Percentiles rank a stretch among this genome's conserved stretches.
Conservation (phyloP, 1,140 invertebrate genomes). For the Aphelenchoides besseyi region DNA sequence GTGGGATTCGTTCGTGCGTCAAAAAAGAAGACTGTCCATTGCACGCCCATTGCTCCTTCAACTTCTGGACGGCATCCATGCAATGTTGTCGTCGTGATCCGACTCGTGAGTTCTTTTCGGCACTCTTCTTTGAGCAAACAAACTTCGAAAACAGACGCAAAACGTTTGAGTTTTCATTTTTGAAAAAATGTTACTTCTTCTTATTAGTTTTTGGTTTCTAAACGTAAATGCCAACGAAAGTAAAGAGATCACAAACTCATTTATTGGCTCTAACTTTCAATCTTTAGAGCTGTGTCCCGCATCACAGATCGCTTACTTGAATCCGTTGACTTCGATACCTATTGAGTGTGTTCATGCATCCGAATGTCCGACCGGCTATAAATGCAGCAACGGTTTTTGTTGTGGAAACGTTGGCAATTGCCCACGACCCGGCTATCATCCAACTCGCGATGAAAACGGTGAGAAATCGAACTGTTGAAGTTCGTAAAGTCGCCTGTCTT, state of each 20-base stretch:
- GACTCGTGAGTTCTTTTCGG: conserved; percentile 16
- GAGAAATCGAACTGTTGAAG: no score
- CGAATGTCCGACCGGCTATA: conserved; percentile 40
- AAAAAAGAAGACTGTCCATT: background rate
- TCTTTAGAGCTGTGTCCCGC: conserved; percentile 39
- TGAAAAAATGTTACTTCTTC: no score
- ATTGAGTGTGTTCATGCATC: conserved; percentile 24
- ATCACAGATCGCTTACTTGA: conserved; percentile 42
- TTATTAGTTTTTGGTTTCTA: no score
- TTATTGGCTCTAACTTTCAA: no score
- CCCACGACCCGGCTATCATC: conserved; percentile 29
- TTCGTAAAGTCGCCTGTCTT: no score
- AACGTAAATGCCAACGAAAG: no score
- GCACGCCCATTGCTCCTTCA: conserved; percentile 39
- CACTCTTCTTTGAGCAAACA: background rate
- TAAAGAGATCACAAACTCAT: background rate
- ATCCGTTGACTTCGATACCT: conserved; percentile 14
- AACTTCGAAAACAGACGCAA: no score
- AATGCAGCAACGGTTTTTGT: conserved; percentile 36
- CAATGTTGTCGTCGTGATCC: conserved; percentile 41
- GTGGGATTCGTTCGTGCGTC: conserved; percentile 4
- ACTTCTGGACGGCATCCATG: conserved; percentile 49
- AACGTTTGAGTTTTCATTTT: no score
- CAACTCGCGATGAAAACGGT: conserved; percentile 40
- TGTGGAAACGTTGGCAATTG: conserved; percentile 46